A percentile compares a stretch with the other conserved stretches of the same genome.
These are phyloP conservation scores for Platycnemis pennipes DNA, from an alignment of 2,888 invertebrate species.

Conservation along the genomic window DNA sequence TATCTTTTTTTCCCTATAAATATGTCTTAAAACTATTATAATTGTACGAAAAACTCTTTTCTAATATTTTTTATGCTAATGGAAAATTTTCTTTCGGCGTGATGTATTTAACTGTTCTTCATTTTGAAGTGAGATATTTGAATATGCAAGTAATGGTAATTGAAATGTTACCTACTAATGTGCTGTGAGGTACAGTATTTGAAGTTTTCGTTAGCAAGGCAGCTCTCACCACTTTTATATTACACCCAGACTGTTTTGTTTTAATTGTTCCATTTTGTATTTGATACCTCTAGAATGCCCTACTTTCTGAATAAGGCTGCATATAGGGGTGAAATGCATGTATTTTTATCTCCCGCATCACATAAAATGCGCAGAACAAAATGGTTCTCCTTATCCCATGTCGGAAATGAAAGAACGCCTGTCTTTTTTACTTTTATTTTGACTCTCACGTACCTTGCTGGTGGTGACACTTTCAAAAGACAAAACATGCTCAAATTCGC, in stretches of 20 bases:
- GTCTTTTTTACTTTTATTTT: not conserved
- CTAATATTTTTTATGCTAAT: not conserved
- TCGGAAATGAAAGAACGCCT: conserved; percentile 12
- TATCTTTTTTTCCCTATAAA: too few relatives aligned
- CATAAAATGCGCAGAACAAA: not conserved
- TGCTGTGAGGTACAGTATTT: not conserved
- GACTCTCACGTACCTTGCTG: not conserved
- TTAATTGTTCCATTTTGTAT: not conserved
- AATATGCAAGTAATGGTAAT: not conserved
- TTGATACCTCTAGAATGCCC: not conserved
- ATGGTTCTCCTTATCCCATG: not conserved
- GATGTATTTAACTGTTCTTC: not conserved
- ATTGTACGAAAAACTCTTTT: too few relatives aligned
- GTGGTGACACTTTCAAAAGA: not conserved
- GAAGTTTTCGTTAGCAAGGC: not conserved
- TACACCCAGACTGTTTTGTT: not conserved
- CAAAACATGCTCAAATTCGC: not conserved
- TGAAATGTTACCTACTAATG: not conserved
- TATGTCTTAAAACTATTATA: too few relatives aligned
- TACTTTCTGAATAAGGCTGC: not conserved
- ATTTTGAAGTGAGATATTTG: not conserved
- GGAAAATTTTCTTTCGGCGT: not conserved
- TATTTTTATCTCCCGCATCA: conserved; percentile 11
- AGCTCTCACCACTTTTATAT: not conserved
- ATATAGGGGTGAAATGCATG: not conserved